Evolutionary conservation across 2,888 invertebrate species (phyloP).

Genomic region (Lasioglossum leucozonium): DNA sequence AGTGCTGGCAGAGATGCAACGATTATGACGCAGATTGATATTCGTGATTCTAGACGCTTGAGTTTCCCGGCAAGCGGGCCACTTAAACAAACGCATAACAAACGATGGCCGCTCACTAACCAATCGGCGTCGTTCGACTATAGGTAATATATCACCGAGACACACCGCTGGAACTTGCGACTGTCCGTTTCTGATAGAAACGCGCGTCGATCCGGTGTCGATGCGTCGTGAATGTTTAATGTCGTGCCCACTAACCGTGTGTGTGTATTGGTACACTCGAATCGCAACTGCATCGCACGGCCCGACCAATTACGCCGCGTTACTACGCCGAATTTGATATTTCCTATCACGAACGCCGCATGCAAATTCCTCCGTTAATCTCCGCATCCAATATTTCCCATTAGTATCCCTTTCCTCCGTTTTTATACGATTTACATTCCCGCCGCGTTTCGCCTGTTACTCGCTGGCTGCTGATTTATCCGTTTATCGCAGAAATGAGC

Average conservation of each 20-base stretch:
- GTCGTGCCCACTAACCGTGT: conserved; percentile 69
- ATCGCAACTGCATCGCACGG: conserved; percentile 52
- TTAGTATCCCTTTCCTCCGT: neutral
- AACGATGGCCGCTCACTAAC: conserved; percentile 83
- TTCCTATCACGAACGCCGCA: conserved; percentile 1
- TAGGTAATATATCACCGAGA: conserved; percentile 80
- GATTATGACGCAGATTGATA: conserved; percentile 69
- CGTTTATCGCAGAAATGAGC: neutral
- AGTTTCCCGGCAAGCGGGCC: conserved; percentile 84
- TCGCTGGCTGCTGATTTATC: neutral
- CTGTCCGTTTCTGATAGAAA: conserved; percentile 31
- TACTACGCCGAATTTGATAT: conserved; percentile 4
- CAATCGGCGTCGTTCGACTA: conserved; percentile 83
- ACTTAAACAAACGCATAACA: conserved; percentile 83
- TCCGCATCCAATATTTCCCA: neutral
- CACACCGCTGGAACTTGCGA: conserved; percentile 47
- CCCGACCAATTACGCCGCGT: neutral
- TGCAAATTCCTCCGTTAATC: neutral
- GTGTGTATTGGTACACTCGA: conserved; percentile 39
- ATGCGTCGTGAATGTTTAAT: conserved; percentile 72
- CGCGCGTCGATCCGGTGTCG: conserved; percentile 49
- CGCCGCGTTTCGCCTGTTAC: neutral
- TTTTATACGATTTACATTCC: neutral
- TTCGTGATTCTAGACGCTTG: conserved; percentile 84
- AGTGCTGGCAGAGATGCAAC: conserved; percentile 32